Base-by-base conservation (phyloP, 2,888 invertebrate genomes). In the Dione vanillae region DNA sequence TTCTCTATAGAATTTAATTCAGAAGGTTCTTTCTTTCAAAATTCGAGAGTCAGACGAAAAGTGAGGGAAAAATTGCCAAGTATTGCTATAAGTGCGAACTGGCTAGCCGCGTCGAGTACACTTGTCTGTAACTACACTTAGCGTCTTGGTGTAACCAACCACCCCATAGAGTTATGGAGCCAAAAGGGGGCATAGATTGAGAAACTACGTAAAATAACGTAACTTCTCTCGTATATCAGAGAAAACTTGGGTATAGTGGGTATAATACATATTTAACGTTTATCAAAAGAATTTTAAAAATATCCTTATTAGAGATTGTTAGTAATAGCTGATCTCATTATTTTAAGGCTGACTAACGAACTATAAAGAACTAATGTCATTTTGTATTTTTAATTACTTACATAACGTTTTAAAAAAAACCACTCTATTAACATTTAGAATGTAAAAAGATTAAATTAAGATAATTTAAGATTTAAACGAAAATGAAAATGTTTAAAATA, bases 111-210 rank as follows among this genome's bases (percentile, higher is more conserved):
- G 52, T 69, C 54, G 14, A 69, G 68, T 40, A 47, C 64, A n/a
- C 61, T 61, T 43, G 67, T 69, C 62, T 69, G 68, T 40, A 69
- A 64, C 68, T 69, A 64, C 54, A 59, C 67, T 67, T 43, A 45
- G 11, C 61, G 27, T 61, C 61, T 61, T 61, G 27, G 61, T 61
- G 45, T 1, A 35, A 61, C 27, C 27, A 27, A 27, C 27, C 35
- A 54, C 61, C 59, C 61, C 14, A 35, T 45, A 35, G 16, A 27
- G 45, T 7, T 11, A 43, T 45, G n/a, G 27, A 11, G n/a, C 11
- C 10, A 45, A 35, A 3, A 27, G 45, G 45, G 61, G 45, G 0
- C n/a, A n/a, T 11, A 27, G 6, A 20, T n/a, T 37, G 16, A 19
- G 9, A n/a, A 43, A 43, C 43, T 0, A 20, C 3, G 10, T n/a